phyloP scores from a whole-genome alignment of 2,888 invertebrate species.

The Meloe dianella region DNA sequence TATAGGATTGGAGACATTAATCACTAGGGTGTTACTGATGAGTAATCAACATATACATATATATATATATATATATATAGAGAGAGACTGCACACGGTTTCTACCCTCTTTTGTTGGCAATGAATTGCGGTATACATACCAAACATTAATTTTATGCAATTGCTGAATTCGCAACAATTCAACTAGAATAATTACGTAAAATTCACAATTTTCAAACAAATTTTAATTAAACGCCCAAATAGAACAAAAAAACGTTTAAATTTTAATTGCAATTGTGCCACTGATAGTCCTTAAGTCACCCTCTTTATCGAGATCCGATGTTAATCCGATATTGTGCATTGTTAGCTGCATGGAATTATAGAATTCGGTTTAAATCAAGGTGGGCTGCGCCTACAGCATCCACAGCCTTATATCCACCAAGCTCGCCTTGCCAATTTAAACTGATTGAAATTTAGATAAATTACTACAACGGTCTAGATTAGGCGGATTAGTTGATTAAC shows the following conservation, averaged over 20 bases:
- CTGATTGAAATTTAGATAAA: slow-evolving; percentile 50
- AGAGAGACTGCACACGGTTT: slow-evolving; percentile 35
- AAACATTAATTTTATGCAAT: slow-evolving; percentile 53
- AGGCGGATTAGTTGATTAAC: slow-evolving; percentile 36
- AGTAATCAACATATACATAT: slow-evolving; percentile 54
- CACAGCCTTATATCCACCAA: slow-evolving; percentile 12
- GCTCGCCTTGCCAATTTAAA: slow-evolving; percentile 43
- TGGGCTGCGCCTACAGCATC: slow-evolving; percentile 30
- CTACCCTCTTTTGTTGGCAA: slow-evolving; percentile 42
- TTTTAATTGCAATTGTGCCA: background rate
- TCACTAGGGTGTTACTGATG: slow-evolving; percentile 56
- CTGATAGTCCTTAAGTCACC: slow-evolving; percentile 40
- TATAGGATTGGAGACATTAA: slow-evolving; percentile 55
- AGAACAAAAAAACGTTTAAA: background rate
- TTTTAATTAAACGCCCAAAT: background rate
- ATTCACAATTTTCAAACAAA: slow-evolving; percentile 22
- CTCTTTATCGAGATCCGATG: slow-evolving; percentile 47
- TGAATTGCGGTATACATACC: slow-evolving; percentile 45
- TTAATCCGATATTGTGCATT: slow-evolving; percentile 46
- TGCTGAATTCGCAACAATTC: slow-evolving; percentile 49
- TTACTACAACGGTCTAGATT: slow-evolving; percentile 40
- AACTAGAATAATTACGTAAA: slow-evolving; percentile 28
- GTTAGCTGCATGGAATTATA: slow-evolving; percentile 48
- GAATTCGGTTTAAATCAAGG: slow-evolving; percentile 43
- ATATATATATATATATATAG: too few relatives aligned